Percentiles rank a stretch among this genome's conserved stretches.
These are phyloP conservation scores for Seriola rivoliana DNA, from an alignment of 2,113 vertebrate genomes.

Conservation along the genomic window DNA sequence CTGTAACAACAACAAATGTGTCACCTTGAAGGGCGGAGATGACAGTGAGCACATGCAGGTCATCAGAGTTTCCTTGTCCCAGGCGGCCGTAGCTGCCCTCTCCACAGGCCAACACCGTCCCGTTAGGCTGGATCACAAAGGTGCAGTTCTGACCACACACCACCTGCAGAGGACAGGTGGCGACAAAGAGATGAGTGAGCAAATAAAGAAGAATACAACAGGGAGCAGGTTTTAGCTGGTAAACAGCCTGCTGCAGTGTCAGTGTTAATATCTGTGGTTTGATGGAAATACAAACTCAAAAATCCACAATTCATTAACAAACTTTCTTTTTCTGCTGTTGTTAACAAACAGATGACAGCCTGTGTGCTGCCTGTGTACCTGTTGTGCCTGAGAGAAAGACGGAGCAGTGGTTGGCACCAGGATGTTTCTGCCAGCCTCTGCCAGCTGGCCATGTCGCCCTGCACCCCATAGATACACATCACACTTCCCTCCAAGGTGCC, in stretches of 20 bases:
- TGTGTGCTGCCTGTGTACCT: constrained; percentile 82
- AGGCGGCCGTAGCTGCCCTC: constrained; percentile 88
- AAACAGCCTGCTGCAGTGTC: too few species aligned
- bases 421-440: constrained; percentile 96
- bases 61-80: constrained; percentile 88
- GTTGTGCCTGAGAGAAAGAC: constrained; percentile 97
- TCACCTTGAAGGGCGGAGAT: constrained; percentile 86
- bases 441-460: constrained; percentile 94
- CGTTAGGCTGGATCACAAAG: constrained; percentile 87
- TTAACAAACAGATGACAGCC: not conserved
- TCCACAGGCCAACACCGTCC: constrained; percentile 85
- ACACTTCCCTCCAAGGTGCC: constrained; percentile 98
- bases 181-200: too few species aligned
- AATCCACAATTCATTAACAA: too few species aligned
- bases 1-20: not conserved
- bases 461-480: constrained; percentile 96
- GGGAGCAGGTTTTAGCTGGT: not conserved
- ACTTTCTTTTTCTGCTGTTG: too few species aligned
- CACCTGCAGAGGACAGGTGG: constrained; percentile 67
- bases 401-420: constrained; percentile 91
- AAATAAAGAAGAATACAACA: not conserved
- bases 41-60: constrained; percentile 86
- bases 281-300: too few species aligned
- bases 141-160: constrained; percentile 90
- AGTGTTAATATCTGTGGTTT: too few species aligned